These are phyloP conservation scores for Zygothrica quintamaculata DNA, from an alignment of 2,888 invertebrate genomes.

Conservation along the genomic window DNA sequence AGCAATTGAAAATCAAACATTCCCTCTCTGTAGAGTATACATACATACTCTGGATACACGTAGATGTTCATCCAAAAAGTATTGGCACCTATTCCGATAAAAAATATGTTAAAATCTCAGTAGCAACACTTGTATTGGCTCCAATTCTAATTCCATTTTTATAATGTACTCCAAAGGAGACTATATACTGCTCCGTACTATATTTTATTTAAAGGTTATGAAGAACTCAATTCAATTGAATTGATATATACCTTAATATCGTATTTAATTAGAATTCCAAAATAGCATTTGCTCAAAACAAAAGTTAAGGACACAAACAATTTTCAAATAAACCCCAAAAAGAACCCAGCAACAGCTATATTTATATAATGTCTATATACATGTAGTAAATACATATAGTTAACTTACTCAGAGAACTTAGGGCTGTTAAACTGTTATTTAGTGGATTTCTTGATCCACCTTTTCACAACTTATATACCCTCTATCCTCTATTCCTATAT, in stretches of 20 bases:
- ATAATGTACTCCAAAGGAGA: constrained; percentile 31
- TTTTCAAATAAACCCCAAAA: constrained; percentile 52
- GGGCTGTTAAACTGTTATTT: constrained; percentile 76
- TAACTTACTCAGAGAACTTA: constrained; percentile 74
- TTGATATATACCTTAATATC: constrained; percentile 27
- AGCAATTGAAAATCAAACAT: constrained; percentile 46
- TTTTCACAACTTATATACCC: constrained; percentile 44
- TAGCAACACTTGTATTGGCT: constrained; percentile 12
- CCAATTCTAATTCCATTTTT: constrained; percentile 16
- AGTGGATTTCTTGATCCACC: constrained; percentile 65
- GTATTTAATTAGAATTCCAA: constrained; percentile 54
- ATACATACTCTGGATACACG: constrained; percentile 33
- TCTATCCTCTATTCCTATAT: constrained; percentile 31
- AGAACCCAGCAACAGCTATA: constrained; percentile 23
- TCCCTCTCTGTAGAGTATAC: constrained; percentile 48
- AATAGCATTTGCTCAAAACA: constrained; percentile 26
- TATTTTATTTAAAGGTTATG: constrained; percentile 19
- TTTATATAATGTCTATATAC: constrained; percentile 2
- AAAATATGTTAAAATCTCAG: constrained; percentile 49
- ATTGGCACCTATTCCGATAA: constrained; percentile 53
- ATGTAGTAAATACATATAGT: constrained; percentile 40
- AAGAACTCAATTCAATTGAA: constrained; percentile 17
- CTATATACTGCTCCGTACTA: constrained; percentile 32
- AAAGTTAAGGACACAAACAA: constrained; percentile 25
- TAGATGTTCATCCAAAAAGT: constrained; percentile 42